Conservation (phyloP, 1,140 invertebrate genomes). For the Thereuonema tuberculata region DNA sequence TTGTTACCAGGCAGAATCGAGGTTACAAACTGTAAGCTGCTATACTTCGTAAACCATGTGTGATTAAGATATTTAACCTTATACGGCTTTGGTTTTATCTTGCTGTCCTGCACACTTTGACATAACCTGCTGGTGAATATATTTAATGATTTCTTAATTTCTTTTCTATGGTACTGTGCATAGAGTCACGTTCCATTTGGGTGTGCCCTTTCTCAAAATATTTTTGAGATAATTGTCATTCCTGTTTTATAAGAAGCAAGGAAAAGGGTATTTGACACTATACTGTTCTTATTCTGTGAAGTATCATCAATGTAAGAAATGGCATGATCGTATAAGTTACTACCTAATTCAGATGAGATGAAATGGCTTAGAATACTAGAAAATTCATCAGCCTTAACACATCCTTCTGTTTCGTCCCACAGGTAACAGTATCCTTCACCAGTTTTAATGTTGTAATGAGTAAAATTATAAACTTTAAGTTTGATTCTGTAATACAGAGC, state of each 20-base stretch:
- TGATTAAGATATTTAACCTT: not conserved
- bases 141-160: not conserved
- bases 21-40: not conserved
- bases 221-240: not conserved
- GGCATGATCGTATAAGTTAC: no score
- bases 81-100: not conserved
- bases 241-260: not conserved
- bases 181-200: conserved; percentile 2
- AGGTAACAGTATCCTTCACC: conserved; percentile 27
- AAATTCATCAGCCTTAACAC: conserved; percentile 30
- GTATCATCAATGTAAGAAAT: no score
- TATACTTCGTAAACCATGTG: not conserved
- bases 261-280: not conserved
- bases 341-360: no score
- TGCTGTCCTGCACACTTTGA: not conserved
- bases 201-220: not conserved
- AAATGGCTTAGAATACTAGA: no score
- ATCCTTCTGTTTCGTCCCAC: conserved; percentile 31
- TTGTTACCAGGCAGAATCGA: not conserved
- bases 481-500: conserved; percentile 34
- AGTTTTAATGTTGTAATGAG: conserved; percentile 29
- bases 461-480: conserved; percentile 33
- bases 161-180: not conserved
- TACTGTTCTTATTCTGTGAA: not conserved
- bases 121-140: not conserved